Evolutionary conservation across 2,113 vertebrate species (phyloP).

Genomic region (Junco hyemalis): DNA sequence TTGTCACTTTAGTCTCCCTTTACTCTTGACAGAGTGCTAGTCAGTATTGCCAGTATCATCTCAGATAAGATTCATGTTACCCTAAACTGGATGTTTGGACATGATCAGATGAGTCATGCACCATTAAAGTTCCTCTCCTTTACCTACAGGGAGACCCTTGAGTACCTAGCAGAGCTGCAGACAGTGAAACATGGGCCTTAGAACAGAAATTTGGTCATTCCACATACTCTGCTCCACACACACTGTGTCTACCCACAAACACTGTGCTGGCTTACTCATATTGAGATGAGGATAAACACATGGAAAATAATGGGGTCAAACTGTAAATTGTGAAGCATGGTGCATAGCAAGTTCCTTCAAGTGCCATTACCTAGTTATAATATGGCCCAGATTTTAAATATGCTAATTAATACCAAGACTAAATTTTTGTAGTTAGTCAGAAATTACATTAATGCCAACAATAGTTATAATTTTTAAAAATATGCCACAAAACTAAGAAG

Average conservation of each 20-base stretch:
- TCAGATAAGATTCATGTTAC: not conserved
- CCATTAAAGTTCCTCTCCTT: not conserved
- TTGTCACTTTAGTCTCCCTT: not conserved
- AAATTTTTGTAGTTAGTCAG: not conserved
- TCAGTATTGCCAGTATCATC: not conserved
- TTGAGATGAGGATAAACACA: not conserved
- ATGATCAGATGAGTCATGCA: not conserved
- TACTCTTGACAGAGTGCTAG: not conserved
- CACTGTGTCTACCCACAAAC: rapidly evolving
- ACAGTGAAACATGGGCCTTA: not conserved
- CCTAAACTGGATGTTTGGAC: not conserved
- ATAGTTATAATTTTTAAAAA: not conserved
- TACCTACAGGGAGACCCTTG: not conserved
- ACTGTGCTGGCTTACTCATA: not conserved
- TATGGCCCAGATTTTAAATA: not conserved
- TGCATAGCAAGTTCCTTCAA: not conserved
- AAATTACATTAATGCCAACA: not conserved
- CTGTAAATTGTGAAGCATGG: not conserved
- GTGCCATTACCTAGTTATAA: not conserved
- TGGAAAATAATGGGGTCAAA: not conserved
- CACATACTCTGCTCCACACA: not conserved
- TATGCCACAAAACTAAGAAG: not conserved
- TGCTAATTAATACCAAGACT: not conserved
- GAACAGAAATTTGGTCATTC: not conserved
- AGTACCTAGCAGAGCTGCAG: not conserved